Evolutionary conservation across 92 coral and sea anemone genomes (phyloP), one percentile per base, ranked within the genome.

Genomic region (Porites evermanni): DNA sequence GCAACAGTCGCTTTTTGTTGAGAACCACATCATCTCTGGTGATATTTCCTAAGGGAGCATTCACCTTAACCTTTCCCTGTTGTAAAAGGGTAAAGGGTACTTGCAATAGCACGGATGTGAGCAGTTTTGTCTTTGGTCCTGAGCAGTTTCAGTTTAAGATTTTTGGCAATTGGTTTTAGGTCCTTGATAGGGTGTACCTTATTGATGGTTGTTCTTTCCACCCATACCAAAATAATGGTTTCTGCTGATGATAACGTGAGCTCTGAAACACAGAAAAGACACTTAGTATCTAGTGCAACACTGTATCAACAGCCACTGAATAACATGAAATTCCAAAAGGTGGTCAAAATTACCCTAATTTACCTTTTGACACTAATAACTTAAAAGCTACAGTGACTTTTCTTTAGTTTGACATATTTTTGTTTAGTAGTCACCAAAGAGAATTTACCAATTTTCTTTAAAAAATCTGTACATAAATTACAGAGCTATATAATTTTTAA

Each of bases 181-280:
- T 86, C 79, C 79, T 78, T 78, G 9, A 67, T 78, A 1, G 79
- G 84, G 56, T 79, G 67, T 17, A 86, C 79, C 54, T 86, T 72
- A 54, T 12, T 79, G 79, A 86, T 56, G 3, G 79, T 86, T 38
- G 67, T 12, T 17, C 13, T 86, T 44, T 20, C 64, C 63, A 86
- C 73, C 71, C 78, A 86, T 12, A n/a, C 53, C 73, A 79, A 69
- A 12, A 56, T 68, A 16, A 86, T 47, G n/a, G 64, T 14, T 70
- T 86, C 86, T 14, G 89, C 85, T 18, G 89, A 86, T 56, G 85
- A 79, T 86, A 78, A 86, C 8, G 85, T 78, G 63, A 86, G 84
- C 54, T 53, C 79, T 86, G 86, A 78, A 86, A 56, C 61, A 67
- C 4, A 53, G 69, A 86, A 67, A 67, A 59, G 21, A 66, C 44